Evolutionary conservation across 2,888 invertebrate genomes (phyloP), one percentile per base, ranked within the genome.

Genomic region (Agrochola macilenta): DNA sequence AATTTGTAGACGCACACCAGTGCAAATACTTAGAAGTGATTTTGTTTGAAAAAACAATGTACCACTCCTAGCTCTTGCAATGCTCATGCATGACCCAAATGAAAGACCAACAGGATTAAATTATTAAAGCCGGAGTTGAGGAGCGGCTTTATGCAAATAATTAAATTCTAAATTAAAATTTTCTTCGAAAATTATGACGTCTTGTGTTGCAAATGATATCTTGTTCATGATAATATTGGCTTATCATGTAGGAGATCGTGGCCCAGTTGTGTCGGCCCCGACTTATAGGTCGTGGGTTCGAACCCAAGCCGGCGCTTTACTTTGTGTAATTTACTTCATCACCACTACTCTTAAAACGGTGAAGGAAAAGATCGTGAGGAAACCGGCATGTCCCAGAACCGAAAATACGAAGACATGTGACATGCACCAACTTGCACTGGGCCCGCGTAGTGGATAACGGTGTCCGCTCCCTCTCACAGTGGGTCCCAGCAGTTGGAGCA

Each of bases 91-190:
- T 83, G 80, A 74, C 69, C 75, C 63, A 64, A 85, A 76, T 80
- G 8, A 76, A 85, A 76, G 20, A 49, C 61, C 71, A 82, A 82
- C 70, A 82, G 83, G 86, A 82, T 82, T 76, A 82, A 71, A 82
- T 78, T 70, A 82, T 81, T 68, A 82, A 68, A 85, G 39, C 63
- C 35, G 30, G 30, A 66, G 46, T 82, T 46, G 66, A 76, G 63
- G 76, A 84, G 68, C 68, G 70, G 82, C 46, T 71, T 82, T 77
- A 58, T 68, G 66, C 58, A 60, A 85, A 81, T 30, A 60, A 81
- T 70, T 69, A 74, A 74, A 71, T 61, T 35, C 30, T 52, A 81
- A 23, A 61, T 69, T 74, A 65, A 74, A 81, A 69, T n/a, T 23
- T 52, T 69, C 54, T 54, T 43, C 23, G 23, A 60, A 58, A 58